Conservation (phyloP, 1,140 invertebrate genomes). For the Thaumatotibia leucotreta region DNA sequence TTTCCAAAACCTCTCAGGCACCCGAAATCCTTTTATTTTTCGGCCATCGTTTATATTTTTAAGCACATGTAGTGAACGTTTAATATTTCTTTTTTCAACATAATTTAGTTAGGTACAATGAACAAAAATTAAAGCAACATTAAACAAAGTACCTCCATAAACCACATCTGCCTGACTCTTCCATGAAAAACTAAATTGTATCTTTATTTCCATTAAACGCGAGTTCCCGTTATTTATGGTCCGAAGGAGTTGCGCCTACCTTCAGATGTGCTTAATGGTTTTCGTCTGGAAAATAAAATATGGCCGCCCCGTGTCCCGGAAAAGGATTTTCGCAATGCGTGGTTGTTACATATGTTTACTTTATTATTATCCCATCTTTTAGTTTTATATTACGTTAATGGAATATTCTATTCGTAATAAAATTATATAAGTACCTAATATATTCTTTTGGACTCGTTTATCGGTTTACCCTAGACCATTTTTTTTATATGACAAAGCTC, state of each 20-base stretch:
- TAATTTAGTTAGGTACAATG: no score
- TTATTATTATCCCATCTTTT: neutral
- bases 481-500: no score
- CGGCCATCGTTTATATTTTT: no score
- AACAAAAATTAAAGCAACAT: neutral
- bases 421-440: no score
- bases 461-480: no score
- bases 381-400: neutral
- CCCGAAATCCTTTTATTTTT: no score
- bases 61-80: no score
- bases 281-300: slow-evolving; percentile 30
- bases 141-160: slow-evolving; percentile 6
- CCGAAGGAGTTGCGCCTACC: slow-evolving; percentile 31
- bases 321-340: neutral
- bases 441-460: no score
- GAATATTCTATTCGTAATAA: no score
- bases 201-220: slow-evolving; percentile 16
- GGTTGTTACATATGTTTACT: neutral
- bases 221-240: slow-evolving; percentile 34
- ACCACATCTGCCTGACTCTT: slow-evolving; percentile 7
- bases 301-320: slow-evolving; percentile 3
- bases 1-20: no score
- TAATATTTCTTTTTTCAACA: no score
- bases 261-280: slow-evolving; percentile 34
- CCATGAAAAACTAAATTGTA: slow-evolving; percentile 17